Evolutionary conservation across 2,797 vertebrate species (phyloP).

Genomic region (Chaenodraco wilsoni): DNA sequence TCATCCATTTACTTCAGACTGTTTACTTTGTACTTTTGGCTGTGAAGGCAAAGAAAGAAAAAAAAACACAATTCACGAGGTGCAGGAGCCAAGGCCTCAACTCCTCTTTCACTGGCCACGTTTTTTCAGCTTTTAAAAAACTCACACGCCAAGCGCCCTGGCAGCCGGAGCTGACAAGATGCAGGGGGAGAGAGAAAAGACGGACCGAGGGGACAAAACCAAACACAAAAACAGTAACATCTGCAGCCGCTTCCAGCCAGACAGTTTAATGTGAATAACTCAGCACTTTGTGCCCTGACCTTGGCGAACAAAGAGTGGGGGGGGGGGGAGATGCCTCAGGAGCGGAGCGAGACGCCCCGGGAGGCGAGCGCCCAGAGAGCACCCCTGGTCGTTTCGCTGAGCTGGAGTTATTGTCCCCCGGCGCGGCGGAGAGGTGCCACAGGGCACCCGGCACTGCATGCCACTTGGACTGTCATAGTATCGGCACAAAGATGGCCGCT

Average conservation of each 20-base stretch:
- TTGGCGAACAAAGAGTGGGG: constrained; percentile 86
- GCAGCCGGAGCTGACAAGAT: constrained; percentile 78
- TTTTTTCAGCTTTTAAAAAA: constrained; percentile 84
- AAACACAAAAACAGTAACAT: constrained; percentile 87
- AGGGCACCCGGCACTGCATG: constrained; percentile 73
- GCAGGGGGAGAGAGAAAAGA: constrained; percentile 67
- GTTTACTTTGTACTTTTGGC: constrained; percentile 88
- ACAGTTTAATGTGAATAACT: constrained; percentile 92
- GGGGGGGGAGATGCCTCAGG: constrained; percentile 84
- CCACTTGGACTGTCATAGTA: constrained; percentile 82
- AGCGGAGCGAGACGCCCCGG: constrained; percentile 82
- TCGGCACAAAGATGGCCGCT: constrained; percentile 74
- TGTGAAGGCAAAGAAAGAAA: constrained; percentile 71
- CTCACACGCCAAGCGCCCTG: constrained; percentile 79
- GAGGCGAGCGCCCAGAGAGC: constrained; percentile 85
- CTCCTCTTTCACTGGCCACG: constrained; percentile 78
- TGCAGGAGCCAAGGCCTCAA: constrained; percentile 80
- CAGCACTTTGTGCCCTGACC: constrained; percentile 90
- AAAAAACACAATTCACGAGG: constrained; percentile 72
- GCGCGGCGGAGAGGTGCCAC: constrained; percentile 70
- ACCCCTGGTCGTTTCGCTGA: constrained; percentile 78
- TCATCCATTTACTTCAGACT: constrained; percentile 85
- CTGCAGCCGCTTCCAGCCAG: constrained; percentile 89
- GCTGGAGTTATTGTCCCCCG: constrained; percentile 83
- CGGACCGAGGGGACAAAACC: constrained; percentile 75